phyloP scores from a whole-genome alignment of 2,888 invertebrate species.

The Ennomos quercinarius region DNA sequence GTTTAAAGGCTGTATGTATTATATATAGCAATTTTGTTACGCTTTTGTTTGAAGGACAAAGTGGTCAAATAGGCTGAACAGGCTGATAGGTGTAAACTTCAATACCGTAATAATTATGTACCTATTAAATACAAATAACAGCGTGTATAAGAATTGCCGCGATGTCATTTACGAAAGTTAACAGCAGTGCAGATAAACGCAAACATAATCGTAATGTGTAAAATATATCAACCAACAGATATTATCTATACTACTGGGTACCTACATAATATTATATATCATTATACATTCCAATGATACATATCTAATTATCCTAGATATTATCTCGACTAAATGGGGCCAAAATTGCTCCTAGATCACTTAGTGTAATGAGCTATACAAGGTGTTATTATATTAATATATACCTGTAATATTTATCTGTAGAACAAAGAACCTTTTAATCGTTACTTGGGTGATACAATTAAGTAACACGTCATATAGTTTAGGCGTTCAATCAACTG shows the following conservation, averaged over 20 bases:
- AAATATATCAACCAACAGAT: neutral
- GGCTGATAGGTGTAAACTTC: no score
- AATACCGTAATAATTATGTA: neutral
- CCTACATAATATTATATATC: neutral
- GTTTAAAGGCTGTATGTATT: no score
- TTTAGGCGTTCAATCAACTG: constrained; percentile 40
- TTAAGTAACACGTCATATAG: constrained; percentile 47
- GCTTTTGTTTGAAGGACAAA: no score
- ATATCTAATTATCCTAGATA: constrained; percentile 39
- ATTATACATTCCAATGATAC: constrained; percentile 29
- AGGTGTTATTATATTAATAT: constrained; percentile 29
- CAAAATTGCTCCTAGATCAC: constrained; percentile 34
- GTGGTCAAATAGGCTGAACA: no score
- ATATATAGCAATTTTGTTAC: no score
- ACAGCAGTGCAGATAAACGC: no score
- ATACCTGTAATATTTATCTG: constrained; percentile 46
- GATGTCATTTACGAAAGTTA: no score
- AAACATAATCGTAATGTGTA: no score
- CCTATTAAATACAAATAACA: neutral
- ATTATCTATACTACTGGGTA: constrained; percentile 14
- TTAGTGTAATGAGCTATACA: constrained; percentile 30
- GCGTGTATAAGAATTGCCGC: no score
- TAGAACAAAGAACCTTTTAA: constrained; percentile 58
- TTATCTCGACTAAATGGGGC: constrained; percentile 31
- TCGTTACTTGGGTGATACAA: constrained; percentile 51